phyloP scores from a whole-genome alignment of 1,140 invertebrate genomes.

The Zaprionus inermis region DNA sequence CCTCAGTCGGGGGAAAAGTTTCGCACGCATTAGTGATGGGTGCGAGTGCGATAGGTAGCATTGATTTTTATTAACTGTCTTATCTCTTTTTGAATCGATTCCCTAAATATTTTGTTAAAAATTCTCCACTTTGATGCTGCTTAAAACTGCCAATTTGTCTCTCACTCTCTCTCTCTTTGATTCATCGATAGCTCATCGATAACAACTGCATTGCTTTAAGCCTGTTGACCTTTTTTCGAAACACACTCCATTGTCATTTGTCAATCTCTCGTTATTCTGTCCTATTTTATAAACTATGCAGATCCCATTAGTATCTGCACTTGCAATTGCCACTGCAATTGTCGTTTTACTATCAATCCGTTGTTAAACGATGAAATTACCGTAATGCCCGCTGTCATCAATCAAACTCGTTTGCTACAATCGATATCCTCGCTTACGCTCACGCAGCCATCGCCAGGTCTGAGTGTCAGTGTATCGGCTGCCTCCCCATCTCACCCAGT shows the following conservation, averaged over 20 bases:
- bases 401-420: background rate
- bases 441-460: slow-evolving; percentile 8
- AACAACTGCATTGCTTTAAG: too few relatives aligned
- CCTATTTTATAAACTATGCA: background rate
- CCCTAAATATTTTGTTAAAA: too few relatives aligned
- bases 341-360: background rate
- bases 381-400: background rate
- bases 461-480: background rate
- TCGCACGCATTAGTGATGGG: background rate
- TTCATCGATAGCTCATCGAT: background rate
- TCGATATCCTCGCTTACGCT: background rate
- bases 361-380: background rate
- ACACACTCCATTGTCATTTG: background rate
- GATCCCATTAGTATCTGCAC: background rate
- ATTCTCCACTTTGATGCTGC: too few relatives aligned
- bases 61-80: background rate
- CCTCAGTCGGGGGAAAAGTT: slow-evolving; percentile 9
- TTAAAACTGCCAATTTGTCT: too few relatives aligned
- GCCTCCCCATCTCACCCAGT: background rate
- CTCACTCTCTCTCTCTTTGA: too few relatives aligned
- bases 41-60: background rate
- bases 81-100: too few relatives aligned
- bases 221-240: too few relatives aligned
- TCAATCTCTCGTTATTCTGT: background rate
- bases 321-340: background rate